phyloP scores from a whole-genome alignment of 2,797 vertebrate species.

The Huso huso region DNA sequence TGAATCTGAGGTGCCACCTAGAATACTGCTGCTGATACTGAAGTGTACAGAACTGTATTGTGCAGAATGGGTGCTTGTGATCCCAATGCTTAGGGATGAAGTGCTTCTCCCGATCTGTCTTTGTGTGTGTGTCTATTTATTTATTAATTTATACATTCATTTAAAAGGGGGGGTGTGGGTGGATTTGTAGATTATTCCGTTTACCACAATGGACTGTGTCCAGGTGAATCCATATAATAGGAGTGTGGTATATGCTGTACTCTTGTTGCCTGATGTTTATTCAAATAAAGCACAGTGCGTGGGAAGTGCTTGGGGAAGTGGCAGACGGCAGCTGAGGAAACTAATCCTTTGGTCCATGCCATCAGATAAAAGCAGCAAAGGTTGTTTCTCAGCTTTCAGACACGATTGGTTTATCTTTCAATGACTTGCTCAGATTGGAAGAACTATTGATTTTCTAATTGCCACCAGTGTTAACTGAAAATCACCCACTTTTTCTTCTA shows the following conservation, averaged over 20 bases:
- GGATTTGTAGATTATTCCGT: neutral
- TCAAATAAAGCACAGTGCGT: conserved; percentile 7
- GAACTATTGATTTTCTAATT: conserved; percentile 56
- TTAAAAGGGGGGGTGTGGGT: neutral
- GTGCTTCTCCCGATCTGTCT: neutral
- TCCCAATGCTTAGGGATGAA: neutral
- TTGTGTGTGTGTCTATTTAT: neutral
- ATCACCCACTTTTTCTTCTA: conserved; percentile 20
- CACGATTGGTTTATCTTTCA: conserved; percentile 48
- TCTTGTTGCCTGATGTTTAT: conserved; percentile 5
- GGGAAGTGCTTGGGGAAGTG: conserved; percentile 5
- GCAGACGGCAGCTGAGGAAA: conserved; percentile 35
- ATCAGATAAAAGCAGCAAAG: conserved; percentile 46
- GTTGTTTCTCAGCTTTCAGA: conserved; percentile 43
- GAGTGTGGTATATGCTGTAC: neutral
- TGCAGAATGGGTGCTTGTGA: neutral
- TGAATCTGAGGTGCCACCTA: conserved; percentile 2
- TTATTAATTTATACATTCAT: neutral
- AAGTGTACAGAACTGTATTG: neutral
- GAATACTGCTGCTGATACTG: neutral
- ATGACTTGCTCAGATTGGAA: conserved; percentile 32
- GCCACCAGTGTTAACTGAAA: conserved; percentile 49
- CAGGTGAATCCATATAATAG: neutral
- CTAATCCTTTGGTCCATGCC: conserved; percentile 43
- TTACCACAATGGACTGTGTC: neutral